Base-by-base conservation (phyloP, 2,888 invertebrate genomes). In the Spisula subtruncata region DNA sequence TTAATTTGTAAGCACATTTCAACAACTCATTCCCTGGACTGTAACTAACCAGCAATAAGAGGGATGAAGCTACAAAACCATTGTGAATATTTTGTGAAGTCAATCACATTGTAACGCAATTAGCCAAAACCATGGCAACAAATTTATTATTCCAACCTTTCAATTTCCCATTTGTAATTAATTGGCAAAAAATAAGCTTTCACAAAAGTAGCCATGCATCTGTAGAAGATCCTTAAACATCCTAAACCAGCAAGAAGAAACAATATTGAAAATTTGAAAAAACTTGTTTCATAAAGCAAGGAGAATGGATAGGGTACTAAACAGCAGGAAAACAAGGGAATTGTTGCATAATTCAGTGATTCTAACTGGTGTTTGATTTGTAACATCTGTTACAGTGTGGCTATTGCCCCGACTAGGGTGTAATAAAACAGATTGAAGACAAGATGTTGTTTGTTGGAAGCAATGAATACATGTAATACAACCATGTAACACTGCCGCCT, bases 101-200 rank as follows among this genome's bases (percentile, higher is more conserved):
- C 75, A 75, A 75, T 75, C 75, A 75, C 75, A 75, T 35, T 75
- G 35, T 75, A 32, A 29, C 14, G 75, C 18, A 75, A 75, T 75
- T 75, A 75, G 75, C 35, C 25, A 75, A 35, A 32, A 32, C 75
- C 75, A 75, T 32, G 75, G 32, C 75, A 75, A 75, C 75, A 35
- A 75, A 75, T 35, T 29, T 32, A 75, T 75, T 75, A 75, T 75
- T 75, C 75, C 25, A 75, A 75, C 75, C 75, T 75, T 75, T 75
- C 75, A 75, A 75, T 18, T 75, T 75, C 75, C 35, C 29, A 35
- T 32, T 75, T 75, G 29, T 75, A 75, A 75, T 75, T 75, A 75
- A 75, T 75, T 75, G 35, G 75, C 75, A 75, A 75, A 75, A 71
- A 66, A 75, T 75, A 35, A 75, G 35, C 75, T 1, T 75, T 35